Conservation (phyloP, 2,113 vertebrate genomes). For the Alosa alosa region DNA sequence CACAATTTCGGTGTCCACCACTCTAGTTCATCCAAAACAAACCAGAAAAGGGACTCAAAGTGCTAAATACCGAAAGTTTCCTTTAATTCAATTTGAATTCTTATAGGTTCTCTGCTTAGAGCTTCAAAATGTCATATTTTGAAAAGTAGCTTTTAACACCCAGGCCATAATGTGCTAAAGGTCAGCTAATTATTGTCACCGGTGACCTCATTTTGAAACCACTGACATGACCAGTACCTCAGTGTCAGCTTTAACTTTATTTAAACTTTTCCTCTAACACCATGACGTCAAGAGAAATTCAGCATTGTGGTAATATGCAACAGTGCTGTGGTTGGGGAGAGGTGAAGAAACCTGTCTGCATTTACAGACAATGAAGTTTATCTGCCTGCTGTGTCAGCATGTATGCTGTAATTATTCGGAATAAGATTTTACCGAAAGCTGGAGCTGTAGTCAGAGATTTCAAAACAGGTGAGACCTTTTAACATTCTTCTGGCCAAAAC, state of each 20-base stretch:
- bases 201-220: neutral
- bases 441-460: neutral
- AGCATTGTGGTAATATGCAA: neutral
- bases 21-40: too few relatives aligned
- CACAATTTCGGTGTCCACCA: too few relatives aligned
- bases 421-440: neutral
- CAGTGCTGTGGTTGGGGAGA: neutral
- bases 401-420: neutral
- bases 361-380: neutral
- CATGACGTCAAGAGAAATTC: neutral
- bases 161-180: too few relatives aligned
- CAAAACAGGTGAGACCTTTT: neutral
- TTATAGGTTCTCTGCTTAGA: neutral
- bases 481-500: neutral
- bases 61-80: too few relatives aligned
- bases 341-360: conserved; percentile 11
- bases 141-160: neutral
- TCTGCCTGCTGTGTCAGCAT: neutral
- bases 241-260: neutral
- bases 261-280: neutral
- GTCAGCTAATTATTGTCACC: too few relatives aligned
- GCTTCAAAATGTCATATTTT: neutral
- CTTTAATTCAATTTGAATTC: too few relatives aligned
- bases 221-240: neutral
- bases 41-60: too few relatives aligned